Conservation (phyloP, 2,113 vertebrate species). For the Empidonax alnorum region DNA sequence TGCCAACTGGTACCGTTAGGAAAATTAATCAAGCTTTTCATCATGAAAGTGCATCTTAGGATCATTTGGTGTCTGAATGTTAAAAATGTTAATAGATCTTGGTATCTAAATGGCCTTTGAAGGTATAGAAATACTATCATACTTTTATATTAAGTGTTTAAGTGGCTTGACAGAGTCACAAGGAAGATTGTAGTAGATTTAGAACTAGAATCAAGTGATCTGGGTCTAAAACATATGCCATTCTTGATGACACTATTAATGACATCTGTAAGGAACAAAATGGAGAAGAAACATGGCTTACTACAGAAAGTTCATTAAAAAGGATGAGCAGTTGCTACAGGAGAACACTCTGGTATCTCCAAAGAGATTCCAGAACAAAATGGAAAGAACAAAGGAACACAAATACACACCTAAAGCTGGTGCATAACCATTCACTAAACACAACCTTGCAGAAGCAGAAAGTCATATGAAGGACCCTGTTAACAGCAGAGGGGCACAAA, state of each 20-base stretch:
- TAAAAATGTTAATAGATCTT: not conserved
- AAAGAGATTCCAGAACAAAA: not conserved
- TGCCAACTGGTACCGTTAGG: rapidly evolving
- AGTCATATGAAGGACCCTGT: not conserved
- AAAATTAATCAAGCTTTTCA: not conserved
- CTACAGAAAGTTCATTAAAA: not conserved
- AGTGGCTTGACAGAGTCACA: not conserved
- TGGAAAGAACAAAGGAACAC: not conserved
- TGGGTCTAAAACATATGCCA: not conserved
- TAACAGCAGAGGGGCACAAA: not conserved
- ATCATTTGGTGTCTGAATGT: not conserved
- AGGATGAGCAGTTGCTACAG: not conserved
- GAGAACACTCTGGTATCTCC: not conserved
- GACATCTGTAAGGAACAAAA: not conserved
- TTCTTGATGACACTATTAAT: not conserved
- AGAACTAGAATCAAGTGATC: not conserved
- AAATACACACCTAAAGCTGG: not conserved
- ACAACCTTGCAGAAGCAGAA: not conserved
- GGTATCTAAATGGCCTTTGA: not conserved
- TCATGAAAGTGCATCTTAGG: not conserved
- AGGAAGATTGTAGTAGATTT: not conserved
- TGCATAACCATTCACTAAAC: not conserved
- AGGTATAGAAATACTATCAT: not conserved
- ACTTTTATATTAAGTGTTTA: not conserved
- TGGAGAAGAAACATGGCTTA: not conserved